A percentile compares a stretch with the other conserved stretches of the same genome.
phyloP scores from a whole-genome alignment of 2,113 vertebrate genomes.

The Peromyscus californicus region DNA sequence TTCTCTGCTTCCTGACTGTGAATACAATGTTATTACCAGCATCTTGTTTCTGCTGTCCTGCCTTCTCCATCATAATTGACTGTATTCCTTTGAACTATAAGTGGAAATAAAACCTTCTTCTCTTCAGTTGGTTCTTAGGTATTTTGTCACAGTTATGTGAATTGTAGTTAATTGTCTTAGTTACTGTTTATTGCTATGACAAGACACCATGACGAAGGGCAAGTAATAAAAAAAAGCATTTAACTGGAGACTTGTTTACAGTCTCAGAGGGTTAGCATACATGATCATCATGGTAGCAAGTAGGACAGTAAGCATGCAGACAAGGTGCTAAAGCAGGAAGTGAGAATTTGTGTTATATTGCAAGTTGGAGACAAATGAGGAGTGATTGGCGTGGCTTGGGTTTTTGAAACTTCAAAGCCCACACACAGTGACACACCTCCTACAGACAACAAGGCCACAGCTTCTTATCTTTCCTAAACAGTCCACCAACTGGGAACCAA shows the following conservation, averaged over 20 bases:
- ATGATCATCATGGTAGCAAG: background rate
- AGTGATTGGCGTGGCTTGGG: background rate
- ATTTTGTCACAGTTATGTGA: background rate
- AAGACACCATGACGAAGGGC: background rate
- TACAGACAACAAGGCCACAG: background rate
- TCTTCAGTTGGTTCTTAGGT: background rate
- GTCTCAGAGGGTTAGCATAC: background rate
- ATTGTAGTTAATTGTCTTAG: background rate
- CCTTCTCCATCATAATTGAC: background rate
- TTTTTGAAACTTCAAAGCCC: background rate
- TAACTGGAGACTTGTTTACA: background rate
- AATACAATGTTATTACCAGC: background rate
- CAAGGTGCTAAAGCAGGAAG: background rate
- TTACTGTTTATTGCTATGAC: background rate
- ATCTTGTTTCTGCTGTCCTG: background rate
- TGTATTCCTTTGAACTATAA: background rate
- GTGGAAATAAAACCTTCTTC: background rate
- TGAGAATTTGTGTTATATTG: background rate
- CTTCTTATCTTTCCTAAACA: background rate
- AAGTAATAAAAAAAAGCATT: background rate
- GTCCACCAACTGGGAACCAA: background rate
- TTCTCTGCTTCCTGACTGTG: background rate
- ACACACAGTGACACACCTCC: no score
- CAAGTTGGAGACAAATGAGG: background rate
- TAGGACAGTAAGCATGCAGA: background rate